Percentiles rank a stretch among this genome's conserved stretches.
Evolutionary conservation across 2,113 vertebrate genomes (phyloP).

Genomic region (Epinephelus moara): DNA sequence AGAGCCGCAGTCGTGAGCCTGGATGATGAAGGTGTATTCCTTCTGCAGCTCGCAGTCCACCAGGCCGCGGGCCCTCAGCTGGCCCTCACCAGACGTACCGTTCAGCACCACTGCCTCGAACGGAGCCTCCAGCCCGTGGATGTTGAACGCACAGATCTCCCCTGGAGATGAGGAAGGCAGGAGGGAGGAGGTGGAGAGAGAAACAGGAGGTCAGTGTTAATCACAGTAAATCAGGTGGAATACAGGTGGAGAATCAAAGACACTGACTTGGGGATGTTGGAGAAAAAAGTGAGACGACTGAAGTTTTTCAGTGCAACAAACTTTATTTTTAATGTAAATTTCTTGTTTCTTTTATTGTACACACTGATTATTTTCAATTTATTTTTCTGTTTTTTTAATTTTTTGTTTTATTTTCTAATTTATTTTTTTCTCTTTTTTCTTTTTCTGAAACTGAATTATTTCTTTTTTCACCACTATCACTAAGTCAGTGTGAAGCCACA

Average conservation of each 20-base stretch:
- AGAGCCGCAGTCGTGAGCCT: slow-evolving; percentile 95
- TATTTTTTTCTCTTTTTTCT: not conserved
- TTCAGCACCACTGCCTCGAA: slow-evolving; percentile 97
- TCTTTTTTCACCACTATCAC: too few relatives aligned
- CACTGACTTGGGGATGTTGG: not conserved
- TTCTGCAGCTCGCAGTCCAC: slow-evolving; percentile 97
- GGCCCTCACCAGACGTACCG: slow-evolving; percentile 95
- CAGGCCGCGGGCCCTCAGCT: slow-evolving; percentile 89
- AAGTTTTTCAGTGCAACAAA: not conserved
- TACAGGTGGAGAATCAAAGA: not conserved
- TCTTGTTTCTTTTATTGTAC: not conserved
- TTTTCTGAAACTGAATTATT: too few relatives aligned
- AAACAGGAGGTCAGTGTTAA: slow-evolving; percentile 28
- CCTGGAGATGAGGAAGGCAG: slow-evolving; percentile 80
- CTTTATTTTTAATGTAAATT: not conserved
- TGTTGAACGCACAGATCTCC: slow-evolving; percentile 98
- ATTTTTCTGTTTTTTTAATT: not conserved
- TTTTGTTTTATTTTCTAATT: too few relatives aligned
- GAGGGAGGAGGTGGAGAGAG: not conserved
- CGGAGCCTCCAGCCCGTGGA: slow-evolving; percentile 92
- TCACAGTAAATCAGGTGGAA: slow-evolving; percentile 15
- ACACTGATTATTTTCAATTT: not conserved
- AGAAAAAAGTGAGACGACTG: not conserved
- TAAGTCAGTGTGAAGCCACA: not conserved
- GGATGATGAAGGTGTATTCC: slow-evolving; percentile 98